Conservation (phyloP, 2,113 vertebrate species). For the Castor canadensis region DNA sequence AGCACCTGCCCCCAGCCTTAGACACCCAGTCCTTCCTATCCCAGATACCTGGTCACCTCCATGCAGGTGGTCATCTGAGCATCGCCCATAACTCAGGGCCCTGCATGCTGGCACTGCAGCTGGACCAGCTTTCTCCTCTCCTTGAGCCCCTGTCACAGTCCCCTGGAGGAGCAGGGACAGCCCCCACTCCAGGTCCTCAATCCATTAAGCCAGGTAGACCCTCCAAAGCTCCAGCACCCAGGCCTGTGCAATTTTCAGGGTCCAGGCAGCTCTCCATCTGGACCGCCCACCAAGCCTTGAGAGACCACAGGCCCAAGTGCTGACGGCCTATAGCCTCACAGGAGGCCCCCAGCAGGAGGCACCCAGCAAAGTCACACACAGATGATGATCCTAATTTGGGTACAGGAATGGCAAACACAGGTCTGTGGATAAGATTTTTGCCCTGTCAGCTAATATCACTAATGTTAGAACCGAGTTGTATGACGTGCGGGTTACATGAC, state of each 20-base stretch:
- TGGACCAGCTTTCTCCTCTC: background rate
- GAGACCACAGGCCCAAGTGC: background rate
- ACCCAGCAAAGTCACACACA: background rate
- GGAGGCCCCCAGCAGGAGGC: background rate
- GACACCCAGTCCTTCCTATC: background rate
- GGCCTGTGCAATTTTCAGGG: conserved; percentile 35
- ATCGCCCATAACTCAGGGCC: background rate
- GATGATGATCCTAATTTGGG: background rate
- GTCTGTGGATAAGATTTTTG: background rate
- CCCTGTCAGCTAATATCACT: background rate
- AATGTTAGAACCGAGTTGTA: background rate
- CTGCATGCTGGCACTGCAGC: background rate
- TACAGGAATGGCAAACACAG: background rate
- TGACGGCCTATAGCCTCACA: background rate
- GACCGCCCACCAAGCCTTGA: background rate
- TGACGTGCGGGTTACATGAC: background rate
- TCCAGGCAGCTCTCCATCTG: background rate
- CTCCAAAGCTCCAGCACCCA: conserved; percentile 77
- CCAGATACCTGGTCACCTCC: too few relatives aligned
- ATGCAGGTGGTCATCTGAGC: background rate
- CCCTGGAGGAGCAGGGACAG: conserved; percentile 47
- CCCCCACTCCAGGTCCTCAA: conserved; percentile 71
- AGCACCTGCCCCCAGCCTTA: background rate
- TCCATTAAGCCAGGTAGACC: conserved; percentile 65
- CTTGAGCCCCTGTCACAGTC: background rate